Conservation (phyloP, 2,888 invertebrate genomes). For the Physocephala rufipes region DNA sequence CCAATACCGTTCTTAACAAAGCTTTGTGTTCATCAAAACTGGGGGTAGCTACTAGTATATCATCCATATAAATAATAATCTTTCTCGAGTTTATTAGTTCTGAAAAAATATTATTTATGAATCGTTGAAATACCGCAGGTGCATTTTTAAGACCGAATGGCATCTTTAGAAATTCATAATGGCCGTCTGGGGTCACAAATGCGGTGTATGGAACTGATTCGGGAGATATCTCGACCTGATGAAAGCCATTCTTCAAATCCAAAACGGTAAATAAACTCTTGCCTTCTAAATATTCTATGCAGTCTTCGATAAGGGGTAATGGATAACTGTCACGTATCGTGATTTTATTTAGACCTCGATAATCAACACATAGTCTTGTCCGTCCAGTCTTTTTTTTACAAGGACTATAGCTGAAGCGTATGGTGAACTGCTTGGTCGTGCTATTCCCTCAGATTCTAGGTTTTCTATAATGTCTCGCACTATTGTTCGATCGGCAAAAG, state of each 20-base stretch:
- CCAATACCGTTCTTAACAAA: slow-evolving; percentile 40
- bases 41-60: slow-evolving; percentile 45
- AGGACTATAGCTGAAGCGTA: slow-evolving; percentile 37
- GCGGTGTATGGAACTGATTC: slow-evolving; percentile 46
- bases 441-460: no score
- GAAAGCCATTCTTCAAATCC: slow-evolving; percentile 41
- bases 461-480: no score
- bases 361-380: slow-evolving; percentile 34
- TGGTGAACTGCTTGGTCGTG: slow-evolving; percentile 30
- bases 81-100: neutral
- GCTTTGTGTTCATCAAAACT: slow-evolving; percentile 29
- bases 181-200: slow-evolving; percentile 40
- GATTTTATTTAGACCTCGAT: slow-evolving; percentile 33
- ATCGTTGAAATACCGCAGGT: slow-evolving; percentile 5
- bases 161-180: slow-evolving; percentile 4
- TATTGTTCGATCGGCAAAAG: no score
- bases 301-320: slow-evolving; percentile 29
- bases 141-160: slow-evolving; percentile 19
- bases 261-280: slow-evolving; percentile 15
- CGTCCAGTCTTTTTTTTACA: slow-evolving; percentile 35
- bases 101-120: neutral
- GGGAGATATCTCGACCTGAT: slow-evolving; percentile 43
- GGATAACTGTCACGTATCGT: slow-evolving; percentile 33
- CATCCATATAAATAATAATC: slow-evolving; percentile 49
- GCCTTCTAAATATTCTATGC: slow-evolving; percentile 26